Base-by-base conservation (phyloP, 37 sponge, comb jelly and placozoan genomes). In the Cladorhizidae sp. region DNA sequence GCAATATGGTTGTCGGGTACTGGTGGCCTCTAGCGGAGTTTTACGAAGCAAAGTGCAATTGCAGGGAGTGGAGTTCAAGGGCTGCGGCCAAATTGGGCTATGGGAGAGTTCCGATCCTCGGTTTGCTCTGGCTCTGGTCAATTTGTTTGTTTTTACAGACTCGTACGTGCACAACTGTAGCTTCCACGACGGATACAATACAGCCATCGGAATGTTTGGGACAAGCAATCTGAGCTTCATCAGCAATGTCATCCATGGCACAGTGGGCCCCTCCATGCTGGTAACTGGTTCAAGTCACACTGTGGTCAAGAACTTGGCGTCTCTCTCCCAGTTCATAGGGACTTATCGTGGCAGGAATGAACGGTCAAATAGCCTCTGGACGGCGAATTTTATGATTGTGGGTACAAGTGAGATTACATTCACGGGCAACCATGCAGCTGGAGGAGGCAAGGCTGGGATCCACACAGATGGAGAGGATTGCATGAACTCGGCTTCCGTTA, bases 401-500 rank as follows among this genome's bases (percentile, higher is more conserved):
- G 68, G 29, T 1, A 74, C 93, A 1, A 40, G 7, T 0, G 54
- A 74, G 26, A 23, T 95, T 18, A 80, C 57, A 40, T 88, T 95
- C 22, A 64, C 35, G 35, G 64, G 61, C 41, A 92, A 95, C 54
- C 62, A 74, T 18, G 93, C 93, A 29, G 93, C 93, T 38, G 96
- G 93, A 43, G 88, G 89, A 15, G 87, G 78, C 14, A 85, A 52
- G 31, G 77, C 87, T 55, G 93, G 96, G 21, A 86, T 90, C 79
- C 96, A 90, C 67, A 83, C 87, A 38, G 71, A 86, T n/a, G 96
- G 96, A n/a, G 96, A 95, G 40, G 62, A 78, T 20, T 95, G 96
- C 73, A 8, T 61, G 2, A 57, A 58, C 1, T 26, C 23, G 0
- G 11, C 49, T 23, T 37, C 41, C 12, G n/a, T 37, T 0, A 65